These are phyloP conservation scores for Megalopta genalis DNA, from an alignment of 1,140 invertebrate genomes.

Conservation along the genomic window DNA sequence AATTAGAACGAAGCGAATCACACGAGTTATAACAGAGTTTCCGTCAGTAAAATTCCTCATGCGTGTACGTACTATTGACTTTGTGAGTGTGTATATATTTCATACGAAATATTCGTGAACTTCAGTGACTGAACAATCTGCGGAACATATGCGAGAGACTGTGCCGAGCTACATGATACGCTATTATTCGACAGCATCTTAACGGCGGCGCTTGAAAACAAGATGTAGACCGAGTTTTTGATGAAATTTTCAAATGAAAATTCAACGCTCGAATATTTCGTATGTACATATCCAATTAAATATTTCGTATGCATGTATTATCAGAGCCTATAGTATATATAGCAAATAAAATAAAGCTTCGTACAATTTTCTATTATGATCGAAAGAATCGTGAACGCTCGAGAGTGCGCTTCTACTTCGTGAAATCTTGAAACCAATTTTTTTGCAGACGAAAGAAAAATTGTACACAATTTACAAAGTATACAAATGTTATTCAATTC, in stretches of 20 bases:
- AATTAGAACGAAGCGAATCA: not conserved
- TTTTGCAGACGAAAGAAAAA: too few relatives aligned
- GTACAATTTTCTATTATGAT: not conserved
- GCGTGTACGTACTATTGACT: not conserved
- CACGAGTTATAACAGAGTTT: not conserved
- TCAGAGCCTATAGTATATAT: too few relatives aligned
- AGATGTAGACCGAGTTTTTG: not conserved
- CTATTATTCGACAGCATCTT: not conserved
- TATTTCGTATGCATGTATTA: too few relatives aligned
- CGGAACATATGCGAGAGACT: not conserved
- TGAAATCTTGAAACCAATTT: not conserved
- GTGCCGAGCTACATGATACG: not conserved
- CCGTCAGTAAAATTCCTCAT: not conserved
- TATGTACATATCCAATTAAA: too few relatives aligned
- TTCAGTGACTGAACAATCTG: not conserved
- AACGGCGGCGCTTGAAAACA: not conserved
- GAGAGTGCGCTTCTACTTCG: not conserved
- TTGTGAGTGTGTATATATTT: not conserved
- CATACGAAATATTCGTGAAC: not conserved
- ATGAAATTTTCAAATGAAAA: not conserved
- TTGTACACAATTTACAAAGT: not conserved
- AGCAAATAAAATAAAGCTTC: not conserved
- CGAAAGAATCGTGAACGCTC: too few relatives aligned
- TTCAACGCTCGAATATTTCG: not conserved
- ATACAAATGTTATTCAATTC: not conserved